Base-by-base conservation (phyloP, 2,888 invertebrate genomes). In the Andrena bucephala region DNA sequence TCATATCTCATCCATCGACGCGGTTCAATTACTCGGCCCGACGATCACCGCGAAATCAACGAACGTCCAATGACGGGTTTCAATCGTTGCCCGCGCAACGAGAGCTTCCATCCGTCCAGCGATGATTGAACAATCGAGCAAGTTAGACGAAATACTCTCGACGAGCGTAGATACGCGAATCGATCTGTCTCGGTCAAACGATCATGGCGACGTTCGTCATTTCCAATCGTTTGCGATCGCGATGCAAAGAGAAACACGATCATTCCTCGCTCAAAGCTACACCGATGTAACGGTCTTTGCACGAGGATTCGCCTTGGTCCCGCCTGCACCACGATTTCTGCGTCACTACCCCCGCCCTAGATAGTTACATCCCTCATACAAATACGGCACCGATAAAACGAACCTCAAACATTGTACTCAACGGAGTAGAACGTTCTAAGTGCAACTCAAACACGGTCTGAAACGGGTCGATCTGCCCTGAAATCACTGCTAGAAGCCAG, bases 1-100 rank as follows among this genome's bases (percentile, higher is more conserved):
- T 84, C 87, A 74, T 81, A 81, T 73, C 79, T 87, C 84, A 83
- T 85, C 84, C 60, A 83, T 78, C 86, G 72, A 75, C 83, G 74
- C 70, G 83, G 80, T 84, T 81, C 88, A 85, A 87, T 87, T 87
- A 86, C 80, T 77, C 76, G 77, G 57, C 70, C 69, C 71, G 71
- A 52, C 86, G 86, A 84, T 83, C 81, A 77, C 70, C 67, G 57
- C 52, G 59, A 29, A 81, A 85, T 87, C 87, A 80, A 83, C 68
- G 84, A 78, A 84, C 81, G 79, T 59, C 52, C 63, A 71, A 57
- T 71, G 74, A 82, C 57, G 63, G 42, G 62, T 71, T 57, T 27
- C 66, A 16, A 42, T 52, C 27, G 57, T 57, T 42, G 48, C 42
- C n/a, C 31, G 27, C 8, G 24, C 52, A 24, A 48, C 59, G 24